Conservation (phyloP, 2,113 vertebrate species). For the Jacana jacana region DNA sequence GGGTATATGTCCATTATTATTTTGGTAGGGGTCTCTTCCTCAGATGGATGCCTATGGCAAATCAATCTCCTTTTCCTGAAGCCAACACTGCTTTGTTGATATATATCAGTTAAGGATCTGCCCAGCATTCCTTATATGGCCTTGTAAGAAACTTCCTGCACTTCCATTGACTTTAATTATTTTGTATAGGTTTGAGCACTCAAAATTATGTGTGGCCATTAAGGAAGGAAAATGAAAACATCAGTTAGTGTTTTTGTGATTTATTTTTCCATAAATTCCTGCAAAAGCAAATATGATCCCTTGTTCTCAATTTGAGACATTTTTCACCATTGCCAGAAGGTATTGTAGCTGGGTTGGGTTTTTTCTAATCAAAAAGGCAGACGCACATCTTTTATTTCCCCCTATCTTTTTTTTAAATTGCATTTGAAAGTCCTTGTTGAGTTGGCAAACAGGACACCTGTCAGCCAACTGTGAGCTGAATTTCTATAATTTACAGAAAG, state of each 20-base stretch:
- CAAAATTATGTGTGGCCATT: not conserved
- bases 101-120: not conserved
- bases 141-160: not conserved
- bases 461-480: constrained; percentile 52
- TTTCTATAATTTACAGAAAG: constrained; percentile 49
- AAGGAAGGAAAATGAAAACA: not conserved
- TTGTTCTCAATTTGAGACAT: not conserved
- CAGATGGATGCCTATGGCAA: not conserved
- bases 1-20: not conserved
- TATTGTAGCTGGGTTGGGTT: not conserved
- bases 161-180: not conserved
- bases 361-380: not conserved
- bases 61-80: not conserved
- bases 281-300: not conserved
- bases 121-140: not conserved
- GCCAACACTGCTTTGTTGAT: not conserved
- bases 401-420: not conserved
- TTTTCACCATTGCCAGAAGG: not conserved
- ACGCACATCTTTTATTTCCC: not conserved
- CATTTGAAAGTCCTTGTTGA: constrained; percentile 6
- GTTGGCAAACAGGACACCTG: constrained; percentile 52
- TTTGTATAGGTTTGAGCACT: not conserved
- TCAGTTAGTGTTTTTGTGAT: not conserved
- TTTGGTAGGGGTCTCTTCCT: not conserved
- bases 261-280: not conserved